phyloP scores from a whole-genome alignment of 2,113 vertebrate species.

The Cebidichthys violaceus region DNA sequence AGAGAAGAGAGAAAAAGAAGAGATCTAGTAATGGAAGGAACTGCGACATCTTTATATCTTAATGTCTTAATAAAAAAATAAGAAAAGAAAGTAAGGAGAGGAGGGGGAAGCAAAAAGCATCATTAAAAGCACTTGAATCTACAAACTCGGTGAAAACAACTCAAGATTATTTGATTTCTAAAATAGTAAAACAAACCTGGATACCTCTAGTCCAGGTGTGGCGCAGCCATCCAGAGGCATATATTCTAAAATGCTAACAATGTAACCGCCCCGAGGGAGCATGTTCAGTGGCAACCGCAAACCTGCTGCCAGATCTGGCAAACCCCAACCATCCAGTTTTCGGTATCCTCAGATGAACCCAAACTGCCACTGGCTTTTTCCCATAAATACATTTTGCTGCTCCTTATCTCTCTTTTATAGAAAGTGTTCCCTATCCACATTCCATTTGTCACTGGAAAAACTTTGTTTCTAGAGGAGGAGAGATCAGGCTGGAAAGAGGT shows the following conservation, averaged over 20 bases:
- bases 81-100: not conserved
- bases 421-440: not conserved
- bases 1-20: not conserved
- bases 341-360: slow-evolving; percentile 28
- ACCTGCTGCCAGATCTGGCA: slow-evolving; percentile 32
- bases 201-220: slow-evolving; percentile 43
- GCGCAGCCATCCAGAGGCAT: slow-evolving; percentile 3
- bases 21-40: not conserved
- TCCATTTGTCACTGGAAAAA: not conserved
- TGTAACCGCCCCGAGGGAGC: not conserved
- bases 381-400: not conserved
- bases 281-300: slow-evolving; percentile 34
- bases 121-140: not conserved
- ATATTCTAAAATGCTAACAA: slow-evolving; percentile 35
- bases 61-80: not conserved
- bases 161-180: not conserved
- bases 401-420: not conserved
- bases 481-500: not conserved
- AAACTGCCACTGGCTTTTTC: not conserved
- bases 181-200: not conserved
- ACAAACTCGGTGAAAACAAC: not conserved
- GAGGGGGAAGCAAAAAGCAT: not conserved
- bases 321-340: not conserved
- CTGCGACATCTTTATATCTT: not conserved
- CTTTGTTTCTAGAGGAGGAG: not conserved